These are phyloP conservation scores for Anguilla megastoma DNA, from an alignment of 2,797 vertebrate genomes.

Conservation along the genomic window DNA sequence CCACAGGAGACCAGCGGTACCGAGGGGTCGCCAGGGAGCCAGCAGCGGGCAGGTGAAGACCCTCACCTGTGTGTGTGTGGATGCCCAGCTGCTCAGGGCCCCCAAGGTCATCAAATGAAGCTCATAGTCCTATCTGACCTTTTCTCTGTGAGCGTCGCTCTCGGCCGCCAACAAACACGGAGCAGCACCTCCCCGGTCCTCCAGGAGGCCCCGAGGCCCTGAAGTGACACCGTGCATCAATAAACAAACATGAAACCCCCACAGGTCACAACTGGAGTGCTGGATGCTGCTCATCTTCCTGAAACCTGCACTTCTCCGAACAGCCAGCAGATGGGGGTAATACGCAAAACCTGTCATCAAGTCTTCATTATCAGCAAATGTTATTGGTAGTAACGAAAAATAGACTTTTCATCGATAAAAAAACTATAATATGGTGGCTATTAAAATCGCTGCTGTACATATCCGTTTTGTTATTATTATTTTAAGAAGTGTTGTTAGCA, in stretches of 20 bases:
- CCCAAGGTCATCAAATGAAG: background rate
- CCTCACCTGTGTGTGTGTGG: background rate
- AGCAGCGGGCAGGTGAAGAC: background rate
- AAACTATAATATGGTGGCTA: background rate
- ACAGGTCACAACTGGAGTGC: slow-evolving; percentile 14
- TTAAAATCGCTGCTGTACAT: too few relatives aligned
- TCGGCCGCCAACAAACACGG: background rate
- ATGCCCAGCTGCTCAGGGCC: too few relatives aligned
- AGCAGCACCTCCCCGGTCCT: background rate
- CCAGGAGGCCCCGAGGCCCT: background rate
- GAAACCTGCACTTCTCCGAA: slow-evolving; percentile 7
- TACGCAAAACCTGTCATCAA: slow-evolving; percentile 7
- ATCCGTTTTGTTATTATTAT: background rate
- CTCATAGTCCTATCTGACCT: background rate
- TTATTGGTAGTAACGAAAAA: background rate
- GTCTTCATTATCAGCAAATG: slow-evolving; percentile 1
- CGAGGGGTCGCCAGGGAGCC: background rate
- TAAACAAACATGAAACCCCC: slow-evolving; percentile 20
- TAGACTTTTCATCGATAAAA: background rate
- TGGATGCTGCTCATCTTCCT: background rate
- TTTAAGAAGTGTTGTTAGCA: slow-evolving; percentile 27
- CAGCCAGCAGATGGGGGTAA: slow-evolving; percentile 39
- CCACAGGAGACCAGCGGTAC: background rate
- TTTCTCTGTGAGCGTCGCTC: background rate
- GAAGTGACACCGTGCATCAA: background rate